phyloP scores from a whole-genome alignment of 2,888 invertebrate genomes.

The Oscheius onirici region DNA sequence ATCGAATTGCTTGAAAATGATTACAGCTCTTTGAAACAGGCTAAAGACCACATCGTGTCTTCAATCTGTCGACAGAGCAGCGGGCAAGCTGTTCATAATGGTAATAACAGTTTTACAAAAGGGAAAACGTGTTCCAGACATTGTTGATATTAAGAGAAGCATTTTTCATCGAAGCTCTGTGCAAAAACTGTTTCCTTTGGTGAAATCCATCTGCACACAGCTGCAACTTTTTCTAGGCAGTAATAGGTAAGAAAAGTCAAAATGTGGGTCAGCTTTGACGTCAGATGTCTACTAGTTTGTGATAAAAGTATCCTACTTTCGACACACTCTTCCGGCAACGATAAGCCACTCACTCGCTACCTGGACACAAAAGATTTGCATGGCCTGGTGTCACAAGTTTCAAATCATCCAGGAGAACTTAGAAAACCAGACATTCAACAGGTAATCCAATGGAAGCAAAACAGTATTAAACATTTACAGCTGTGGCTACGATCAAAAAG shows the following conservation, averaged over 20 bases:
- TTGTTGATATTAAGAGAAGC: conserved; percentile 3
- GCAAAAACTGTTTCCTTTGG: conserved; percentile 11
- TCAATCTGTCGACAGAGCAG: neutral
- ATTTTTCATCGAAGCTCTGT: neutral
- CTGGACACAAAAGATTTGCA: conserved; percentile 13
- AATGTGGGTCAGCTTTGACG: neutral
- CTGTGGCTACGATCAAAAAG: conserved; percentile 9
- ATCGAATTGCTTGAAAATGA: conserved; percentile 16
- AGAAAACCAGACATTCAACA: conserved; percentile 9
- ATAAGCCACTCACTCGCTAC: conserved; percentile 5
- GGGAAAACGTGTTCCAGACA: neutral
- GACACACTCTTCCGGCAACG: conserved; percentile 9
- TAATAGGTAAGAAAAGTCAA: conserved; percentile 24
- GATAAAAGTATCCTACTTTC: conserved; percentile 6
- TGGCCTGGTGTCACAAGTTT: conserved; percentile 1
- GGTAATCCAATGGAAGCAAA: neutral
- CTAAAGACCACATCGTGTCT: conserved; percentile 3
- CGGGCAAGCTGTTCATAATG: neutral
- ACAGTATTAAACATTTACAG: neutral
- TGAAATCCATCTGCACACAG: conserved; percentile 25
- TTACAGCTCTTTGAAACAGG: conserved; percentile 3
- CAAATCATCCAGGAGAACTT: neutral
- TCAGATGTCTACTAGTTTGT: conserved; percentile 24
- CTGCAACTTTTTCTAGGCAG: conserved; percentile 27
- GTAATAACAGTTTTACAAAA: neutral